Evolutionary conservation across 2,797 vertebrate genomes (phyloP).

Genomic region (Zenarchopterus dispar): DNA sequence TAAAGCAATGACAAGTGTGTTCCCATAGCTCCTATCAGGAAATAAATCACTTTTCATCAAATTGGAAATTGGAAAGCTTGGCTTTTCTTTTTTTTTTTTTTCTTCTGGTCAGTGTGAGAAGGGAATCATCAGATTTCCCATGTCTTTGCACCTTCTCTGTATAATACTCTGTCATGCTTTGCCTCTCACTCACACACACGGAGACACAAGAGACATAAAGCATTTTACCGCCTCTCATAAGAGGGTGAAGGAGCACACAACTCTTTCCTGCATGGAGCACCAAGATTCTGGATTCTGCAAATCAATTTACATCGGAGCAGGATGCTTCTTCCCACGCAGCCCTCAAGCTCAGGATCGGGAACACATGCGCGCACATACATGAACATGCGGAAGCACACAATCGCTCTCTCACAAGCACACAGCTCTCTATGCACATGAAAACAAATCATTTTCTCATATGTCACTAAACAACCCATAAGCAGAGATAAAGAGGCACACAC

Average conservation of each 20-base stretch:
- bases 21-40: constrained; percentile 1
- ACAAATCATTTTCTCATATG: constrained; percentile 60
- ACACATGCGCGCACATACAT: constrained; percentile 20
- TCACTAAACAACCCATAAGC: constrained; percentile 41
- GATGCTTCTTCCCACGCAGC: constrained; percentile 68
- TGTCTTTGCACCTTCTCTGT: constrained; percentile 9
- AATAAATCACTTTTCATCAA: constrained; percentile 10
- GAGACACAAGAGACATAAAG: constrained; percentile 37
- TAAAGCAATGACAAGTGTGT: constrained; percentile 38
- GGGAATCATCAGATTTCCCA: constrained; percentile 11
- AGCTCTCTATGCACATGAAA: constrained; percentile 33
- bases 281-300: constrained; percentile 63
- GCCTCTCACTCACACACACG: neutral
- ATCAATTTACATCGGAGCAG: constrained; percentile 68
- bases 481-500: constrained; percentile 43
- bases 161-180: neutral
- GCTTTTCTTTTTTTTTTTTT: constrained; percentile 9
- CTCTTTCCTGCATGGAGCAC: constrained; percentile 44
- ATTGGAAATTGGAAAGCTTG: constrained; percentile 11
- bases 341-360: constrained; percentile 50
- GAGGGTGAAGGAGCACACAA: constrained; percentile 41
- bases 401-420: constrained; percentile 13
- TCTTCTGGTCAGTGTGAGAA: constrained; percentile 24
- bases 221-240: constrained; percentile 52
- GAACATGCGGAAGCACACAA: constrained; percentile 6